Evolutionary conservation across 2,113 vertebrate genomes (phyloP), one percentile per base, ranked within the genome.

Genomic region (Sturnira hondurensis): DNA sequence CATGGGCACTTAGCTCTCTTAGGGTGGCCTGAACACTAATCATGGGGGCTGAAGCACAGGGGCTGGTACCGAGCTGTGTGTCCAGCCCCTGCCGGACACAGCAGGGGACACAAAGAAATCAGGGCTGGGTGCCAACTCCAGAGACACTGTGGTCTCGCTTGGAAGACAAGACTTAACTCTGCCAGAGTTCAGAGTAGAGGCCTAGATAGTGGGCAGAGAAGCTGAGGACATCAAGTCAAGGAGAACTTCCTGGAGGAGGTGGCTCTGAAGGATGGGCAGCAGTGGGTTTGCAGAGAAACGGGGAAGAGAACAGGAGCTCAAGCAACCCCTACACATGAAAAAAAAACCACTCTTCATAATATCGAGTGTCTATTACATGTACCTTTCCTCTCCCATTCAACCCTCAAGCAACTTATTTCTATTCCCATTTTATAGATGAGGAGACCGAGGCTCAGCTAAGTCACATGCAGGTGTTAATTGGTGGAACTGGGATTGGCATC

Each of bases 361-460:
- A 5, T 31, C 0, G 1, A 73, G 17, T 0, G 1, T 45, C 16
- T 45, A 14, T 45, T 14, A 1, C 26, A 31, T 11, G 28, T 10
- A 8, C 15, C 63, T 78, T 58, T 14, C 7, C n/a, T 33, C n/a
- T 50, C 22, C 43, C 33, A 2, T 61, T 70, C 5, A 17, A 4
- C 33, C 61, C 28, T 50, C 50, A 58, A 22, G 20, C 9, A 52
- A n/a, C 41, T 56, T 52, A 33, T 52, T 71, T 45, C 45, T 47
- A 36, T 10, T 28, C 45, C 67, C 43, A 36, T 47, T 16, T 52
- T 58, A 36, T 7, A 50, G 45, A 24, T 15, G 3, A 15, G 89
- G 50, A 76, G n/a, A 41, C 33, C 2, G 68, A 92, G 58, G 83
- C 20, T 33, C 67, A 36, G n/a, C n/a, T 50, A 56, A 71, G 33